Percentiles rank a stretch among this genome's conserved stretches.
phyloP scores from a whole-genome alignment of 2,113 vertebrate genomes.

The Phylloscopus whistleri region DNA sequence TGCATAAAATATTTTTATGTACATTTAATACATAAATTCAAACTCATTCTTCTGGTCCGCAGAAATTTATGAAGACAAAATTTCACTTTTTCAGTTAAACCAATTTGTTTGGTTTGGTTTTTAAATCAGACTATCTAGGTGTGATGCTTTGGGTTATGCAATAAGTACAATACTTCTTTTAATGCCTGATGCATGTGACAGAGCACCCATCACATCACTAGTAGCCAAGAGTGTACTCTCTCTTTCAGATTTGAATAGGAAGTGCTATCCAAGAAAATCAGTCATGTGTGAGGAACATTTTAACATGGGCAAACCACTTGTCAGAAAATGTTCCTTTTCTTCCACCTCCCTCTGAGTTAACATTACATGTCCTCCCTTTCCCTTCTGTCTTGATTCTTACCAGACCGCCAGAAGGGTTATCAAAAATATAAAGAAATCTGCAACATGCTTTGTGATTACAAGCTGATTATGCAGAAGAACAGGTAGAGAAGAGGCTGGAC shows the following conservation, averaged over 20 bases:
- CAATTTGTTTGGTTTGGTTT: background rate
- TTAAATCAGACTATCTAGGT: background rate
- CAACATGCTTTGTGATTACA: constrained; percentile 36
- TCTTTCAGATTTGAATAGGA: background rate
- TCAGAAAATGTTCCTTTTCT: constrained; percentile 46
- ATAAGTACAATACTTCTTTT: background rate
- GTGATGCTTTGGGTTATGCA: background rate
- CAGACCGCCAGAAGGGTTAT: background rate
- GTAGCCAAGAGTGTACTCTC: background rate
- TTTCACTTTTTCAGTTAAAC: background rate
- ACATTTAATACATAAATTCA: background rate
- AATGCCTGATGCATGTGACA: background rate
- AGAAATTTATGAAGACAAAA: background rate
- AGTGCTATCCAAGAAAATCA: constrained; percentile 5
- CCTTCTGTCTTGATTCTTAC: background rate
- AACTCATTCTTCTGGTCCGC: background rate
- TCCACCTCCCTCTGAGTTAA: background rate
- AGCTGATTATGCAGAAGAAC: constrained; percentile 55
- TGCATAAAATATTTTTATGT: background rate
- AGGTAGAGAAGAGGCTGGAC: constrained; percentile 41
- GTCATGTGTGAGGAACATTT: background rate
- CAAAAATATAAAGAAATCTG: constrained; percentile 41
- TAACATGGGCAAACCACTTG: constrained; percentile 38
- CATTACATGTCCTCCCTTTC: background rate
- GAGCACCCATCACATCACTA: background rate